Evolutionary conservation across 2,888 invertebrate genomes (phyloP).

Genomic region (Agrochola lychnidis): DNA sequence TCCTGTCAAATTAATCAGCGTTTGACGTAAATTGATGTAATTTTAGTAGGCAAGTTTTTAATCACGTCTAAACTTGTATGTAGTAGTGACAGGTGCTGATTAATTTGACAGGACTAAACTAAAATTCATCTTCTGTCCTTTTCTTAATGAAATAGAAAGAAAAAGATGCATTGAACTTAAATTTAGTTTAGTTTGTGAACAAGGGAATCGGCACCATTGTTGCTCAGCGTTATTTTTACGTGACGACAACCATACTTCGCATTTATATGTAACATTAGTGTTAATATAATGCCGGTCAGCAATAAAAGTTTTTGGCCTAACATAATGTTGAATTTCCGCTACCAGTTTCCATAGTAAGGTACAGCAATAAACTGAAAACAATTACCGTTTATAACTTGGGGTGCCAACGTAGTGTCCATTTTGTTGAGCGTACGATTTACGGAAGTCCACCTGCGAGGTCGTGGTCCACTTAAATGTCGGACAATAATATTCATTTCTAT

Average conservation of each 20-base stretch:
- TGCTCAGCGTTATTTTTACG: no score
- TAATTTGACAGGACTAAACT: no score
- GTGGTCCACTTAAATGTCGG: constrained; percentile 50
- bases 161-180: no score
- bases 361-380: constrained; percentile 13
- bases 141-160: no score
- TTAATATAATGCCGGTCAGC: background rate
- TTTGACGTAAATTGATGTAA: no score
- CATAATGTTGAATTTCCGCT: constrained; percentile 7
- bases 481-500: constrained; percentile 57
- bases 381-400: constrained; percentile 56
- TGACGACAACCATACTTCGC: background rate
- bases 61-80: no score
- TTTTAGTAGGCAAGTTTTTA: no score
- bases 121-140: no score
- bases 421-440: constrained; percentile 57
- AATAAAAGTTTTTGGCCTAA: background rate
- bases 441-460: constrained; percentile 44
- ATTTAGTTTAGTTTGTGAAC: no score
- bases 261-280: background rate
- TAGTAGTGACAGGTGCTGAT: no score
- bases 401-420: constrained; percentile 50
- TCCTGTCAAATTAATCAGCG: no score
- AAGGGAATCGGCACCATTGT: no score
- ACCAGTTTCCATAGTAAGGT: background rate